A percentile compares a stretch with the other conserved stretches of the same genome.
Conservation (phyloP, 2,888 invertebrate species). For the Cheilosia vulpina region DNA sequence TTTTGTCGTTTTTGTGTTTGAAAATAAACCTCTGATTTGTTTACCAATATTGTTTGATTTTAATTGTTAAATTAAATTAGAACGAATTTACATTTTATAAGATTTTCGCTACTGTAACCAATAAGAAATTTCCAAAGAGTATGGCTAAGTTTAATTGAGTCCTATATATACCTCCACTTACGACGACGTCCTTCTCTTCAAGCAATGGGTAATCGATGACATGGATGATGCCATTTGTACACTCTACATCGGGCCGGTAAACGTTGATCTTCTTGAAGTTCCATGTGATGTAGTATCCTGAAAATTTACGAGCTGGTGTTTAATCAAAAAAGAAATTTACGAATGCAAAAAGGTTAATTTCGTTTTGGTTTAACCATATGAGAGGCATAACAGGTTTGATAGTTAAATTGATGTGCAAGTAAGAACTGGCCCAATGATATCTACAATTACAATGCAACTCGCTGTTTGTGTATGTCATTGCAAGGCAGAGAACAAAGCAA, state of each 20-base stretch:
- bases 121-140: constrained; percentile 83
- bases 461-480: constrained; percentile 20
- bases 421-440: constrained; percentile 46
- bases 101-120: constrained; percentile 82
- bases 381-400: background rate
- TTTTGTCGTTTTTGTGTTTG: constrained; percentile 16
- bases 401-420: constrained; percentile 32
- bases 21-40: constrained; percentile 45
- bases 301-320: constrained; percentile 78
- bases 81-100: constrained; percentile 79
- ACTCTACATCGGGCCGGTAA: constrained; percentile 95
- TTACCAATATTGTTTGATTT: constrained; percentile 48
- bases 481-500: constrained; percentile 50
- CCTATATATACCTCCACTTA: constrained; percentile 83
- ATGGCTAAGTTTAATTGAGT: constrained; percentile 82
- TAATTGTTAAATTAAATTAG: constrained; percentile 46
- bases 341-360: constrained; percentile 32
- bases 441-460: constrained; percentile 50
- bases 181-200: constrained; percentile 91
- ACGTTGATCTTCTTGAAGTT: constrained; percentile 92
- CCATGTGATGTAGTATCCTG: constrained; percentile 94
- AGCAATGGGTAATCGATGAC: constrained; percentile 95
- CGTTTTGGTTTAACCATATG: constrained; percentile 22
- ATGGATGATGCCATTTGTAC: constrained; percentile 97
- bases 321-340: constrained; percentile 66